Evolutionary conservation across 2,888 invertebrate genomes (phyloP).

Genomic region (Scaeva pyrastri): DNA sequence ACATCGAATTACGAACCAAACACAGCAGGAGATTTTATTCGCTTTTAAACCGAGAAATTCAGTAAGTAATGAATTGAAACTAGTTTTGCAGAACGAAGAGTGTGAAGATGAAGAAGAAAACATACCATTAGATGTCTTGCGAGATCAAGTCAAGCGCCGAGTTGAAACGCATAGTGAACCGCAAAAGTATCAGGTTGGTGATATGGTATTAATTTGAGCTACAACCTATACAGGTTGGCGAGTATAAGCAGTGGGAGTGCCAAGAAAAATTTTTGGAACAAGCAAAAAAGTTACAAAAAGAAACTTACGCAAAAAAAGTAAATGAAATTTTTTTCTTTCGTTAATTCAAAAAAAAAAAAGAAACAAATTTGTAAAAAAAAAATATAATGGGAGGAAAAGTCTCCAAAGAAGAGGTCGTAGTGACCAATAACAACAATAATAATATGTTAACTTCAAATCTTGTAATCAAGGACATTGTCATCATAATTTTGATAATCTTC

Average conservation of each 20-base stretch:
- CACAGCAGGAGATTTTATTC: conserved; percentile 47
- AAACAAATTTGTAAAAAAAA: too few species aligned
- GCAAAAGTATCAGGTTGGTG: conserved; percentile 19
- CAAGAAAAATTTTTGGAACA: too few species aligned
- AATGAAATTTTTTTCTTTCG: too few species aligned
- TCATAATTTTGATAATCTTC: too few species aligned
- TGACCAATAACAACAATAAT: too few species aligned
- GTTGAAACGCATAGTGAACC: conserved; percentile 7
- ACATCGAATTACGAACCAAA: conserved; percentile 24
- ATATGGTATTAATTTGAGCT: conserved; percentile 20
- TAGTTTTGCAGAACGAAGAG: background rate
- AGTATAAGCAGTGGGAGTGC: background rate
- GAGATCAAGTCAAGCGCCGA: conserved; percentile 25
- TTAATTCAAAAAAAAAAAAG: too few species aligned
- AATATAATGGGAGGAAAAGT: too few species aligned
- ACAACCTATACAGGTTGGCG: background rate
- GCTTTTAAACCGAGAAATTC: conserved; percentile 34
- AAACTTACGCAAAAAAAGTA: too few species aligned
- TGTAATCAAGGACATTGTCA: too few species aligned
- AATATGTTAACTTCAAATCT: too few species aligned
- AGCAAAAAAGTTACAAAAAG: too few species aligned
- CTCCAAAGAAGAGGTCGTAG: too few species aligned
- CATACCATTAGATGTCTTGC: background rate
- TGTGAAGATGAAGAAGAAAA: conserved; percentile 9
- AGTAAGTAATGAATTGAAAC: background rate